Percentiles rank a stretch among this genome's conserved stretches.
These are phyloP conservation scores for Holotrichia oblita DNA, from an alignment of 1,140 invertebrate genomes.

Conservation along the genomic window DNA sequence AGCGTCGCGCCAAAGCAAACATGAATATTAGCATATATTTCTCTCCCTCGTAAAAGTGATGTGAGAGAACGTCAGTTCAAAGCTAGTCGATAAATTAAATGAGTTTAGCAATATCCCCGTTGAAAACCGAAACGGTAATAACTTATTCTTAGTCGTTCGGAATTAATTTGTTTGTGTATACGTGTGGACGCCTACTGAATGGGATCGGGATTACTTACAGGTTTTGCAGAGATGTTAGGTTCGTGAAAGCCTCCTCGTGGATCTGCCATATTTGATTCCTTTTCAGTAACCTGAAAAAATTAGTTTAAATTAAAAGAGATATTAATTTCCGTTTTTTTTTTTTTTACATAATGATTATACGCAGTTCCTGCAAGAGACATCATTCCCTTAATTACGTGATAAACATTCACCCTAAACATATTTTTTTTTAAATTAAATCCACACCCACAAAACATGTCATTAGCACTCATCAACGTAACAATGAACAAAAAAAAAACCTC, in stretches of 20 bases:
- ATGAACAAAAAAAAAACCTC: too few species aligned
- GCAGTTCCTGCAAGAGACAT: too few species aligned
- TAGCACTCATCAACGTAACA: too few species aligned
- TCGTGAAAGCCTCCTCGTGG: slow-evolving; percentile 71
- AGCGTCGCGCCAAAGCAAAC: slow-evolving; percentile 14
- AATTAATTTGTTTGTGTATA: too few species aligned
- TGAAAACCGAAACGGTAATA: not conserved
- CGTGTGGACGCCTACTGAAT: not conserved
- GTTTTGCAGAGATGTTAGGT: slow-evolving; percentile 71
- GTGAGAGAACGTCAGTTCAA: slow-evolving; percentile 34
- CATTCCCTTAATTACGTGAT: too few species aligned
- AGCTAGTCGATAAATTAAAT: not conserved
- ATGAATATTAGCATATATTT: slow-evolving; percentile 14
- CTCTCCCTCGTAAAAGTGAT: not conserved
- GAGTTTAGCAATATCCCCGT: not conserved
- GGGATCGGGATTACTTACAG: slow-evolving; percentile 70
- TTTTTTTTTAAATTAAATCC: too few species aligned
- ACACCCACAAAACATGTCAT: too few species aligned
- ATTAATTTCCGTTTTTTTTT: not conserved
- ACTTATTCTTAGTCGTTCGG: too few species aligned
- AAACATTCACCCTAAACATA: too few species aligned
- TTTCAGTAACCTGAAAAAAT: slow-evolving; percentile 69
- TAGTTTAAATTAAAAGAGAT: slow-evolving; percentile 12
- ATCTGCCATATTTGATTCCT: slow-evolving; percentile 74
- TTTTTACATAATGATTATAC: too few species aligned